Evolutionary conservation across 1,140 invertebrate species (phyloP).

Genomic region (Polyergus mexicanus): DNA sequence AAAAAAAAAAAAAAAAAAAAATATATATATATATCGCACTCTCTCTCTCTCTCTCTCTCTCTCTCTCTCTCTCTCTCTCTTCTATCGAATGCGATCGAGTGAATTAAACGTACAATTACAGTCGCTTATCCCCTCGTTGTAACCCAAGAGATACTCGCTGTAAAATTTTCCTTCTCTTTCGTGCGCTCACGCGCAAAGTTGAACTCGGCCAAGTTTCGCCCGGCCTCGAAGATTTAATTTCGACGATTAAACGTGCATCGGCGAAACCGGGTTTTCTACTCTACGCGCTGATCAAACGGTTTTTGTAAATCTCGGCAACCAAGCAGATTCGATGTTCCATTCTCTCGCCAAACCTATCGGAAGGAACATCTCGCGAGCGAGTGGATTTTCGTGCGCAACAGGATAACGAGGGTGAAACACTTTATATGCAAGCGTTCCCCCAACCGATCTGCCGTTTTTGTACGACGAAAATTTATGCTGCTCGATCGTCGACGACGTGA

Average conservation of each 20-base stretch:
- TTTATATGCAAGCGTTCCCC: not conserved
- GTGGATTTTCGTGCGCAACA: not conserved
- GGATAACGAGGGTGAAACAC: not conserved
- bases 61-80: not conserved
- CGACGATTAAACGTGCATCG: constrained; percentile 51
- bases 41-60: not conserved
- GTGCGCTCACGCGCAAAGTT: not conserved
- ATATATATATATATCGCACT: no score
- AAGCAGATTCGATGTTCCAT: constrained; percentile 23
- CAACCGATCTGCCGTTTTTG: not conserved
- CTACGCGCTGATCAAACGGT: constrained; percentile 29
- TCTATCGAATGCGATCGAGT: constrained; percentile 33
- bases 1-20: not conserved
- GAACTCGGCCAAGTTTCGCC: constrained; percentile 28
- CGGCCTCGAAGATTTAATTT: constrained; percentile 50
- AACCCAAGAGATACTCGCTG: constrained; percentile 23
- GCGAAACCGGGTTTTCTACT: not conserved
- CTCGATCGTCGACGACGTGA: constrained; percentile 53
- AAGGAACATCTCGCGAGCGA: constrained; percentile 5
- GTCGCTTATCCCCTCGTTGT: constrained; percentile 40
- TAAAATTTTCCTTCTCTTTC: constrained; percentile 27
- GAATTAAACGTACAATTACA: constrained; percentile 48
- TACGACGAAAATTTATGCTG: constrained; percentile 45
- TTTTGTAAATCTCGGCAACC: constrained; percentile 25
- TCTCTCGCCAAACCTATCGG: not conserved